A percentile compares a stretch with the other conserved stretches of the same genome.
Conservation (phyloP, 2,113 vertebrate genomes). For the Otolemur garnettii region DNA sequence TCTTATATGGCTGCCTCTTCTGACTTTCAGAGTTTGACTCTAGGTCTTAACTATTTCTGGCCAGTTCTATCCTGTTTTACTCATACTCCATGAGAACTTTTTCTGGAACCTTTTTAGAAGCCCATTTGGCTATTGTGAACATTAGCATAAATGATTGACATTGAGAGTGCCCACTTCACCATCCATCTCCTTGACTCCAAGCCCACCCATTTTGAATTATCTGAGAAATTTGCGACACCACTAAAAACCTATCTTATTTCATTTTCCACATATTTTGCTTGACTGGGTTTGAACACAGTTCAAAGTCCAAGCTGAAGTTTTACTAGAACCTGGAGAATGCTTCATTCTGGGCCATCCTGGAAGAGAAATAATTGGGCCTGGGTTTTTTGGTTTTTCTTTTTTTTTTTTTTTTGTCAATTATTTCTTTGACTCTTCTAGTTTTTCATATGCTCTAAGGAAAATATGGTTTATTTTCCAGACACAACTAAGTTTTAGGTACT, state of each 20-base stretch:
- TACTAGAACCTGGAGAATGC: constrained; percentile 25
- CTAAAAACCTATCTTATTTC: background rate
- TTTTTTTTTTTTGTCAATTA: background rate
- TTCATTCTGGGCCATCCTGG: background rate
- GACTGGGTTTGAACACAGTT: background rate
- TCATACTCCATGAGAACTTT: background rate
- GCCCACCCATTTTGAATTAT: constrained; percentile 19
- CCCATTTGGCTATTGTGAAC: background rate
- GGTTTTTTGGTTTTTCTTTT: background rate
- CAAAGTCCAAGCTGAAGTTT: background rate
- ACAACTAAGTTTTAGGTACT: background rate
- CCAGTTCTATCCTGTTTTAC: background rate
- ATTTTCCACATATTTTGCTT: constrained; percentile 13
- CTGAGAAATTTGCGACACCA: background rate
- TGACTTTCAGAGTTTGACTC: constrained; percentile 4
- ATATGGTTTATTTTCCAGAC: background rate
- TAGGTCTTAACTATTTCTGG: background rate
- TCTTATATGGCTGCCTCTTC: background rate
- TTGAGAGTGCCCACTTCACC: background rate
- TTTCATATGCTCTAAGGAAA: constrained; percentile 30
- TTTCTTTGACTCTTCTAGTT: background rate
- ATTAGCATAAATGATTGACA: constrained; percentile 2
- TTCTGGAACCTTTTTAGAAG: constrained; percentile 20
- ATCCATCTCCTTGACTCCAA: background rate
- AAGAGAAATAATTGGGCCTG: constrained; percentile 40